phyloP scores from a whole-genome alignment of 2,113 vertebrate genomes.

The Stigmatopora argus region DNA sequence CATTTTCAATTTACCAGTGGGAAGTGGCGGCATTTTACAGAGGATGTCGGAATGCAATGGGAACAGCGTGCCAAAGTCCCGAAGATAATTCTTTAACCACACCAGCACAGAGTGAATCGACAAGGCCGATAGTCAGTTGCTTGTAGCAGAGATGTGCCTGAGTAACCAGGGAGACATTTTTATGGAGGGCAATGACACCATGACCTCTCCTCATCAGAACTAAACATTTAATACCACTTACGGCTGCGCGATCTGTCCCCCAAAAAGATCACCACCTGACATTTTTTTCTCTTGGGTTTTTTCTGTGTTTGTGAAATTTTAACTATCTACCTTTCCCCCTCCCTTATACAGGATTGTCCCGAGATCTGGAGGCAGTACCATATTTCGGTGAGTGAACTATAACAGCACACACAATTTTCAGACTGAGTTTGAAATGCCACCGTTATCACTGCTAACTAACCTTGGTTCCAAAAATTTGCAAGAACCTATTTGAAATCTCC shows the following conservation, averaged over 20 bases:
- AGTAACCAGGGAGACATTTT: neutral
- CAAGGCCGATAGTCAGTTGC: conserved; percentile 6
- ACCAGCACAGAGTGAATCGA: conserved; percentile 51
- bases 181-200: neutral
- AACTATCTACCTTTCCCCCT: conserved; percentile 5
- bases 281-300: neutral
- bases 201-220: neutral
- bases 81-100: conserved; percentile 69
- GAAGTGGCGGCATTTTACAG: conserved; percentile 55
- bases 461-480: neutral
- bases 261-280: too few species aligned
- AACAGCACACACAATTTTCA: neutral
- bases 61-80: conserved; percentile 64
- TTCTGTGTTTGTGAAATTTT: neutral
- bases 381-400: conserved; percentile 82
- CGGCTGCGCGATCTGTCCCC: too few species aligned
- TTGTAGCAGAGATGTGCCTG: neutral
- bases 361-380: conserved; percentile 99
- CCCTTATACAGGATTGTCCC: conserved; percentile 80
- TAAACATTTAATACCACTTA: neutral
- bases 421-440: neutral
- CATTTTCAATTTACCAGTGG: conserved; percentile 72
- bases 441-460: neutral
- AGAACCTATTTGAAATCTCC: neutral
- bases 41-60: conserved; percentile 63